Evolutionary conservation across 2,888 invertebrate species (phyloP), one percentile per base, ranked within the genome.

Genomic region (Rapana venosa): DNA sequence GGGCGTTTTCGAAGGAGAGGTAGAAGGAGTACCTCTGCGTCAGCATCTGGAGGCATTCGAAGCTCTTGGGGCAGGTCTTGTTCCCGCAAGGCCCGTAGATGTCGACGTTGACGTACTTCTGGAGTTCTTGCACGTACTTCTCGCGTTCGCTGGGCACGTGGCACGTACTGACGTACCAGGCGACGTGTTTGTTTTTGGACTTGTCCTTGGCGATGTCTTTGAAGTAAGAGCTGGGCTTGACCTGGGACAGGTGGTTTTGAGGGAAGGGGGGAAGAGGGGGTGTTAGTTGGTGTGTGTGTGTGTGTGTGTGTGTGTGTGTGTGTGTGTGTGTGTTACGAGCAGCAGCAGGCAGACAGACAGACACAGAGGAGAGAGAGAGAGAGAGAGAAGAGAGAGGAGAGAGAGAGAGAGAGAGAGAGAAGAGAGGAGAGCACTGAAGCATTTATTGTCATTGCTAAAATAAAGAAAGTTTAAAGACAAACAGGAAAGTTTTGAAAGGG

Each of bases 1-100:
- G 66, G 30, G 91, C 90, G 90, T 89, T 92, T 83, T 92, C 92
- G 88, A 92, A 92, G 30, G 91, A 81, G 30, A 92, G 90, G 87
- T 92, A 92, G 88, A 92, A 92, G 87, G 88, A 90, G 89, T 92
- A 91, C 8, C 85, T 87, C 13, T 87, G 87, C 22, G 87, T 86
- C 30, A 90, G 87, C 84, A 89, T 87, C 56, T 92, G 74, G 30
- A 90, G 87, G 85, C 91, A 91, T 26, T 74, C 88, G 56, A n/a
- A 32, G 79, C 74, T 81, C 20, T 74, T 32, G 6, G 84, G 87
- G 61, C 91, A 91, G 61, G 77, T 85, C 81, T 77, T 20, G 86
- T 86, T 85, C 30, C 92, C 92, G 85, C 92, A 92, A 22, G 66
- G 85, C 8, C 92, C 92, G 87, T 85, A 91, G 26, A 90, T 61